These are phyloP conservation scores for Protodeltote pygarga DNA, from an alignment of 2,888 invertebrate species.

Conservation along the genomic window DNA sequence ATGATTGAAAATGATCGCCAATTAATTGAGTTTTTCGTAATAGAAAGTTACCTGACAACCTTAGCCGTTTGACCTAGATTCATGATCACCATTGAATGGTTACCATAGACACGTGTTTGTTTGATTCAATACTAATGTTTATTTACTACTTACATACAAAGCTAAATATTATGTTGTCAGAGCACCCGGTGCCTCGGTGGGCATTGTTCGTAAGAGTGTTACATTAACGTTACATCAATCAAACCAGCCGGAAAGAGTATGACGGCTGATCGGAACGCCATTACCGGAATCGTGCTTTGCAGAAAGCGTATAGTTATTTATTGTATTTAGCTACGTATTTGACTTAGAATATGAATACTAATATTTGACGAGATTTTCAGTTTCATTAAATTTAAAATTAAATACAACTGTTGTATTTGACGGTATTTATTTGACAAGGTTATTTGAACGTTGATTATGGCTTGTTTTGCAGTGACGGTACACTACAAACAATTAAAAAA, in stretches of 20 bases:
- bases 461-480: slow-evolving; percentile 23
- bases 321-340: background rate
- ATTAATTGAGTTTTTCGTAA: slow-evolving; percentile 40
- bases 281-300: slow-evolving; percentile 27
- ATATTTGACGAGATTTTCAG: slow-evolving; percentile 3
- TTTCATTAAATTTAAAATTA: too few relatives aligned
- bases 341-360: too few relatives aligned
- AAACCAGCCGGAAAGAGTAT: slow-evolving; percentile 51
- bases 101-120: slow-evolving; percentile 59
- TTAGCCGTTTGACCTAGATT: slow-evolving; percentile 60
- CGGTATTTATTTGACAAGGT: slow-evolving; percentile 16
- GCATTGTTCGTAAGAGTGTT: slow-evolving; percentile 32
- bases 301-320: slow-evolving; percentile 10
- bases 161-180: slow-evolving; percentile 20
- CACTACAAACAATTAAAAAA: slow-evolving; percentile 9
- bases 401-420: slow-evolving; percentile 4
- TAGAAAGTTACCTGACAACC: slow-evolving; percentile 52
- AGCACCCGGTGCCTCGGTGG: slow-evolving; percentile 7
- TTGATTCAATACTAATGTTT: slow-evolving; percentile 49
- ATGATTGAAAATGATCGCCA: slow-evolving; percentile 29
- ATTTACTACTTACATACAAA: slow-evolving; percentile 28
- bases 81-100: slow-evolving; percentile 57
- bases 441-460: slow-evolving; percentile 37
- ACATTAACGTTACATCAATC: slow-evolving; percentile 51
- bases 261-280: slow-evolving; percentile 51